Evolutionary conservation across 2,113 vertebrate species (phyloP), one percentile per base, ranked within the genome.

Genomic region (Chlorodrepanis virens): DNA sequence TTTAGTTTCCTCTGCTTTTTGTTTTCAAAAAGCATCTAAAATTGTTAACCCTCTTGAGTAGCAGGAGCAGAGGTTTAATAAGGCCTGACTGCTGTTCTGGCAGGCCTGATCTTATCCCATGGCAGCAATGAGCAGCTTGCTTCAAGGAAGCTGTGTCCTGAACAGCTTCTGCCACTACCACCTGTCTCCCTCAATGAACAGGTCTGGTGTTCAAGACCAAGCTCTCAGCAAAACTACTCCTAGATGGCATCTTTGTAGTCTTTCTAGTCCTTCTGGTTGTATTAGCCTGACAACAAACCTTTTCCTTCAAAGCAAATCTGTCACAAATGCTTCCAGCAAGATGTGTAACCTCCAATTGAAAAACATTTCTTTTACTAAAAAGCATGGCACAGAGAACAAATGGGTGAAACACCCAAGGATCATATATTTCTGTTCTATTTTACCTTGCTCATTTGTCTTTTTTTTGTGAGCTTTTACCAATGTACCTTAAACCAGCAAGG

Each of bases 311-410:
- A 76, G n/a, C 12, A 6, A 33, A 11, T 65, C 45, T 61, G n/a
- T 69, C 13, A 56, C 14, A 61, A 65, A 17, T 50, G 8, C n/a
- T 61, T 69, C 20, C 24, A 57, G 54, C 68, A 53, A 65, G 17
- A n/a, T 0, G 1, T 7, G 2, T 24, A 52, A 17, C 2, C 10
- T 89, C 50, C 14, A 11, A 47, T 45, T 52, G 47, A 49, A 61
- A 65, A 83, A 75, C 53, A 63, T 17, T 59, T 42, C 10, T 75
- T 70, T 64, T 60, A 57, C n/a, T 17, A 33, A 17, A n/a, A 79
- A 54, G 14, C 8, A 12, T 37, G 33, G 19, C 29, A 44, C 12
- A 33, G 44, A 52, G 13, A 83, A 10, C 10, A 69, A 94, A 75
- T 28, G 14, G 14, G 11, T 64, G 14, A 56, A 88, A 74, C 17